These are phyloP conservation scores for Stomorhina lunata DNA, from an alignment of 2,888 invertebrate species.

Conservation along the genomic window DNA sequence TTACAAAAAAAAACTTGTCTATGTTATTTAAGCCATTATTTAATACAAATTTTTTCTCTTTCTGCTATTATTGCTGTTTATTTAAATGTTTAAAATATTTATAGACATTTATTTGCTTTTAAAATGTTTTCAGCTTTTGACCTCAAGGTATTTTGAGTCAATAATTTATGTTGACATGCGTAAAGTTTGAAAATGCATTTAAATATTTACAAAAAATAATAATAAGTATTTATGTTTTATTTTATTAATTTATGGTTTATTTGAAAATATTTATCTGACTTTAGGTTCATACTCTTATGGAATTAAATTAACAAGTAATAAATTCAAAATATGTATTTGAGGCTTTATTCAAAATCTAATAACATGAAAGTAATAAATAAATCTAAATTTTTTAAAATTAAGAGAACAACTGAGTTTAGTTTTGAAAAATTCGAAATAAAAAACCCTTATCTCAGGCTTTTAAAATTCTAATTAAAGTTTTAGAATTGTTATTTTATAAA, in stretches of 20 bases:
- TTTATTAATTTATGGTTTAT: constrained; percentile 54
- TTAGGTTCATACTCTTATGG: too few species aligned
- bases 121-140: constrained; percentile 45
- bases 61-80: constrained; percentile 25
- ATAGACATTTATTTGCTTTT: constrained; percentile 33
- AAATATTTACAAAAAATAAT: constrained; percentile 46
- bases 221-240: constrained; percentile 37
- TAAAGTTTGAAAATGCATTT: constrained; percentile 60
- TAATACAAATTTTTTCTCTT: not conserved
- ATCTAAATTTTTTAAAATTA: not conserved
- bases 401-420: too few species aligned
- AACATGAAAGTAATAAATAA: not conserved
- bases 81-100: constrained; percentile 35
- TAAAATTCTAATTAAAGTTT: too few species aligned
- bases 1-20: not conserved
- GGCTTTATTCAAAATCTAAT: not conserved
- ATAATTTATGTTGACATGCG: constrained; percentile 66
- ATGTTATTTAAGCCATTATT: not conserved
- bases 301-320: constrained; percentile 51
- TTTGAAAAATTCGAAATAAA: too few species aligned
- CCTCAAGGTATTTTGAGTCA: constrained; percentile 66
- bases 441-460: too few species aligned
- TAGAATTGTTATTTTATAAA: too few species aligned
- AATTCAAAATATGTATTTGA: constrained; percentile 17
- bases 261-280: constrained; percentile 28